These are phyloP conservation scores for Sebastes itinus DNA, from an alignment of 2,797 vertebrate genomes.

Conservation along the genomic window DNA sequence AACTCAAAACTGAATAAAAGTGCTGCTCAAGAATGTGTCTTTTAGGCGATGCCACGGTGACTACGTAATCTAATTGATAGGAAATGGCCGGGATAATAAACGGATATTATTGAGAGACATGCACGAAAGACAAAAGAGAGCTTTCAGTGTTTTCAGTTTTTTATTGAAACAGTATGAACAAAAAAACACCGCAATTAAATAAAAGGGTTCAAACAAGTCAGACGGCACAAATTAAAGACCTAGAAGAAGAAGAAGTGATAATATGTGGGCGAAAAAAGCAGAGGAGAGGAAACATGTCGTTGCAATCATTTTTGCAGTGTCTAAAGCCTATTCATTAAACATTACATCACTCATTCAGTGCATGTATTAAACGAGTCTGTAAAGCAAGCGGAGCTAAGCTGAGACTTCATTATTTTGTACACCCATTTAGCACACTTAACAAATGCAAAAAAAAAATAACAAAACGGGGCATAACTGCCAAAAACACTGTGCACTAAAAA, in stretches of 20 bases:
- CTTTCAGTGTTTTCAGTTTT: conserved; percentile 64
- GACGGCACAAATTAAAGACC: conserved; percentile 72
- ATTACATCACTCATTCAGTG: conserved; percentile 81
- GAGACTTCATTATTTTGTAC: conserved; percentile 69
- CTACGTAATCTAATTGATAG: conserved; percentile 22
- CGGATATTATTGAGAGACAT: neutral
- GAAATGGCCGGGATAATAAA: neutral
- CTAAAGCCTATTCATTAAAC: conserved; percentile 78
- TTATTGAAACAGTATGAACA: conserved; percentile 86
- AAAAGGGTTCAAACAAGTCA: conserved; percentile 75
- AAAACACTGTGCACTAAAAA: conserved; percentile 61
- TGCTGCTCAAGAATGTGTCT: conserved; percentile 30
- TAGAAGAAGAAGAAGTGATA: conserved; percentile 44
- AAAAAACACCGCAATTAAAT: conserved; percentile 85
- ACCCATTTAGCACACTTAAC: conserved; percentile 62
- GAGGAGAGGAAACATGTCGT: conserved; percentile 67
- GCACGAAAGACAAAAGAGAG: conserved; percentile 1
- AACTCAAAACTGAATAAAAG: conserved; percentile 1
- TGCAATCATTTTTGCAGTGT: conserved; percentile 84
- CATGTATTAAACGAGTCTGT: conserved; percentile 76
- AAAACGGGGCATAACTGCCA: conserved; percentile 47
- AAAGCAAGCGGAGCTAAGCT: conserved; percentile 76
- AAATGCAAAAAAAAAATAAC: conserved; percentile 51
- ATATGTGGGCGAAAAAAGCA: conserved; percentile 63
- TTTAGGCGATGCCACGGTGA: neutral